Base-by-base conservation (phyloP, 2,113 vertebrate genomes). In the Probosciger aterrimus region DNA sequence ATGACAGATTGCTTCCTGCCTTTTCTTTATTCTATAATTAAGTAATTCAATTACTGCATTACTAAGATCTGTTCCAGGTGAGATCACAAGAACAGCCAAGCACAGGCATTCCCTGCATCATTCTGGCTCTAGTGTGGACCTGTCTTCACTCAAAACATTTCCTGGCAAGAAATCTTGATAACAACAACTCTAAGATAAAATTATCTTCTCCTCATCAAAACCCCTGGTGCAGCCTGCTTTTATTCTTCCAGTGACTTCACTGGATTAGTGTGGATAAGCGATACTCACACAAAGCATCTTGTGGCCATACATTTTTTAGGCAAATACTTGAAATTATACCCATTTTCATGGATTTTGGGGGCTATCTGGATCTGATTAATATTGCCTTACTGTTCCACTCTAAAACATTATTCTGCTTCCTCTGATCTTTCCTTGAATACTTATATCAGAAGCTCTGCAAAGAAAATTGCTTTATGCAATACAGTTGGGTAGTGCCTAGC, bases 21-120 rank as follows among this genome's bases (percentile, higher is more conserved):
- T 90, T 92, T 90, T 47, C 83, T 86, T 47, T 53, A 6, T 92
- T 92, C 73, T 88, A 22, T 79, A 88, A 88, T 94, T 93, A 94
- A 84, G 57, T 81, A 19, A 90, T 90, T 70, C 73, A 82, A 37
- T 92, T 96, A 60, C 52, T 86, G 62, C 63, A 35, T 93, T 76
- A 41, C 93, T 33, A 69, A 95, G 64, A 4, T 75, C 37, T 81
- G 0, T 64, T 92, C 87, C 76, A 92, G 76, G 65, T 0, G 4
- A 88, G 46, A 77, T 59, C 47, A 75, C 14, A 49, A 52, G 62
- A 55, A 86, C 62, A 95, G 79, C 85, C 96, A 94, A 88, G 35
- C 69, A 24, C 47, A 83, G 55, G 63, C 52, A n/a, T 24, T 82
- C 30, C 46, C 47, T 65, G 31, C 49, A 23, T 76, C 22, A 5